These are phyloP conservation scores for Eudyptes chrysolophus DNA, from an alignment of 2,113 vertebrate genomes.

Conservation along the genomic window DNA sequence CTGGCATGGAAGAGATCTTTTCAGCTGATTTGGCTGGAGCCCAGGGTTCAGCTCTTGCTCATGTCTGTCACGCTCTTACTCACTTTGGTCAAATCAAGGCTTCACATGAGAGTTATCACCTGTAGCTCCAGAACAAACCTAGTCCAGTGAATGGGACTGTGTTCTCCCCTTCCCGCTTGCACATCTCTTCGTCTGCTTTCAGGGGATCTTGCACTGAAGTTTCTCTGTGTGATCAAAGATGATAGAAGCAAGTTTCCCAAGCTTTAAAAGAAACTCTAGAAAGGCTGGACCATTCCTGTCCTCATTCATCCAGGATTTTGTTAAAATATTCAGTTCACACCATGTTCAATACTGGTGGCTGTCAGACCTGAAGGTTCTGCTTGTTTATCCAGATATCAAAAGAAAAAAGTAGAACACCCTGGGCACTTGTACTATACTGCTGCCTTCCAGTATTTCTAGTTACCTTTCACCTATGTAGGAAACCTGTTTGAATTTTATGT, in stretches of 20 bases:
- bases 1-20: not conserved
- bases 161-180: not conserved
- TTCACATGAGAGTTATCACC: not conserved
- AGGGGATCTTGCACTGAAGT: not conserved
- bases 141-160: not conserved
- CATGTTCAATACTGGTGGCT: not conserved
- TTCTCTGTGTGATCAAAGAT: not conserved
- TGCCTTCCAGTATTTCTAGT: not conserved
- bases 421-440: not conserved
- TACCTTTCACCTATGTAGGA: not conserved
- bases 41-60: not conserved
- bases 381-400: not conserved
- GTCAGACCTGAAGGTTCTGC: not conserved
- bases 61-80: not conserved
- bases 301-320: not conserved
- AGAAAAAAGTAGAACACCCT: not conserved
- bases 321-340: not conserved
- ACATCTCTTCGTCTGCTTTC: not conserved
- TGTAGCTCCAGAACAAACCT: not conserved
- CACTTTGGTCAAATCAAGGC: not conserved
- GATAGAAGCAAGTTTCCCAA: not conserved
- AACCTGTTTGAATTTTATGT: not conserved
- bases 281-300: not conserved
- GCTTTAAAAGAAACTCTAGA: not conserved
- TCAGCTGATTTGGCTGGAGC: not conserved